Base-by-base conservation (phyloP, 2,797 vertebrate genomes). In the Micromesistius poutassou region DNA sequence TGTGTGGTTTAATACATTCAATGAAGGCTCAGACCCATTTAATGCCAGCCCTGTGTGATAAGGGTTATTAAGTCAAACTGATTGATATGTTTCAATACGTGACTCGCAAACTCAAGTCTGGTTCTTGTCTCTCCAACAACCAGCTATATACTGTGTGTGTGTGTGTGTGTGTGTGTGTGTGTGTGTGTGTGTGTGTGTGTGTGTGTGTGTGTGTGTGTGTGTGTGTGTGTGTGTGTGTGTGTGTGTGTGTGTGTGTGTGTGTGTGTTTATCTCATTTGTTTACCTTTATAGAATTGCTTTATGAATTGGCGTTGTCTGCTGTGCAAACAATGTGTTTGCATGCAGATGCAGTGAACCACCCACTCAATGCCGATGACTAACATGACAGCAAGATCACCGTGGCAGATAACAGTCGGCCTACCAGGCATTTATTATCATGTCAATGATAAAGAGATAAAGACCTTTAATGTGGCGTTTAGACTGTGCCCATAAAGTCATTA, bases 381-480 rank as follows among this genome's bases (percentile, higher is more conserved):
- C 46, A 50, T 50, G 46, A 13, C 1, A 62, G 55, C 22, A n/a
- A n/a, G 55, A 22, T 13, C 30, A 36, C 33, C 22, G 35, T 72
- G 38, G 62, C 62, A 42, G 71, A 78, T 72, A 73, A 33, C 80
- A 78, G 30, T 28, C 78, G 73, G 55, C 62, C 74, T 79, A 36
- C 12, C 30, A 73, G 74, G 30, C 62, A 80, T 90, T 85, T 78
- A 80, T 91, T 81, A 84, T 76, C 38, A 71, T 82, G 82, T 81
- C 80, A 80, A 36, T 75, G 78, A 71, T 78, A 76, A 82, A 76
- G 46, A 73, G 78, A 71, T 78, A 76, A 82, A 76, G 46, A 73
- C 38, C 81, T 82, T 79, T 78, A 73, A 78, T 42, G 19, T 72
- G 68, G 72, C 74, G 78, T 84, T 76, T 78, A 71, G 46, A 78